Percentiles rank a stretch among this genome's conserved stretches.
Conservation (phyloP, 2,797 vertebrate genomes). For the Lacerta viridis region DNA sequence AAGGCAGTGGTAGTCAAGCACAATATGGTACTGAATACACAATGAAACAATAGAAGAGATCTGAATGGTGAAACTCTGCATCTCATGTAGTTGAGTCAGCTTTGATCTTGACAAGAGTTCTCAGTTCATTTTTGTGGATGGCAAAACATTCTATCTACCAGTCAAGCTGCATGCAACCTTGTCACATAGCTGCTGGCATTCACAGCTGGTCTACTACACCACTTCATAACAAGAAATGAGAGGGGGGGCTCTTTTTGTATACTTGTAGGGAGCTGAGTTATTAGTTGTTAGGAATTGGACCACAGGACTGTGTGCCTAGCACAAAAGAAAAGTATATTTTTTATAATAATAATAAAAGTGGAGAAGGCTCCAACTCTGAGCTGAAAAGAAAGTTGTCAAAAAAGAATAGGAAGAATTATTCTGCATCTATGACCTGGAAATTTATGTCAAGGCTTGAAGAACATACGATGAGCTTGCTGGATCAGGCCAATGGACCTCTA, state of each 20-base stretch:
- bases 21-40: conserved; percentile 11
- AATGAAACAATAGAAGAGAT: conserved; percentile 29
- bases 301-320: background rate
- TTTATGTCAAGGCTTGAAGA: background rate
- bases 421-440: background rate
- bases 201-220: background rate
- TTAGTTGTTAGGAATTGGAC: background rate
- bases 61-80: background rate
- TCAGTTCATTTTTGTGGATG: conserved; percentile 12
- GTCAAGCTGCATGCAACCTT: conserved; percentile 25
- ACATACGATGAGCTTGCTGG: background rate
- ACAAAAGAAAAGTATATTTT: background rate
- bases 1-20: conserved; percentile 13
- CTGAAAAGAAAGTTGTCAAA: background rate
- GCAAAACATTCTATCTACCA: conserved; percentile 6
- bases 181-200: conserved; percentile 20
- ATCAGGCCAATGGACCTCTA: too few relatives aligned
- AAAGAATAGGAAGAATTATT: background rate
- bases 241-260: background rate
- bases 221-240: background rate
- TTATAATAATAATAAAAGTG: too few relatives aligned
- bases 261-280: background rate
- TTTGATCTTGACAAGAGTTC: conserved; percentile 42
- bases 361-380: background rate
- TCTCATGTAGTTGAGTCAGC: conserved; percentile 5